Evolutionary conservation across 2,113 vertebrate genomes (phyloP).

Genomic region (Heterochromis multidens): DNA sequence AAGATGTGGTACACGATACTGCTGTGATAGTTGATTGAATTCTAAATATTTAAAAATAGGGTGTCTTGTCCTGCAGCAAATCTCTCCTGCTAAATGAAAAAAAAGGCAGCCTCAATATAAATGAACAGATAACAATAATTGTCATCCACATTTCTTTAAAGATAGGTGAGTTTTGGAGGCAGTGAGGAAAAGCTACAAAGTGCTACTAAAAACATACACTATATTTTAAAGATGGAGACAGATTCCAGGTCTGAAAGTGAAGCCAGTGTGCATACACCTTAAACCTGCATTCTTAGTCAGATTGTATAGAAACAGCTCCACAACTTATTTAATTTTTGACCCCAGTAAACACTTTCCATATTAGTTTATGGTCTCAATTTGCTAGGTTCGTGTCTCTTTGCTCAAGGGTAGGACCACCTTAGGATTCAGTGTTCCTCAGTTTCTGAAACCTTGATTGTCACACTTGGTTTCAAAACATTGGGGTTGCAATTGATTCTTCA

Average conservation of each 20-base stretch:
- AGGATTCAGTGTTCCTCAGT: not conserved
- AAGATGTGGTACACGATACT: not conserved
- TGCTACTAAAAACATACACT: not conserved
- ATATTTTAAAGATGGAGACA: not conserved
- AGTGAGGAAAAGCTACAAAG: too few species aligned
- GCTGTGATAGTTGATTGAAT: not conserved
- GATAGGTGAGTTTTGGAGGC: too few species aligned
- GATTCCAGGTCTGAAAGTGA: not conserved
- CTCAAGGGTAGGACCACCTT: not conserved
- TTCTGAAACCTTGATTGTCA: not conserved
- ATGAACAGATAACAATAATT: too few species aligned
- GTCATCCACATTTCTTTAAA: too few species aligned
- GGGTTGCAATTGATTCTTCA: not conserved
- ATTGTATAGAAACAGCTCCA: not conserved
- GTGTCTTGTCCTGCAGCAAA: not conserved
- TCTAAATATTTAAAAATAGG: not conserved
- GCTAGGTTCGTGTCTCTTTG: not conserved
- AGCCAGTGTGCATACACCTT: not conserved
- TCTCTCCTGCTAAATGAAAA: too few species aligned
- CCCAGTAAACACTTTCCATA: not conserved
- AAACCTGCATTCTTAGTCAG: not conserved
- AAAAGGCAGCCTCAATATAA: too few species aligned
- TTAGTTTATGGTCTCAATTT: not conserved
- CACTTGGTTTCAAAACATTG: not conserved
- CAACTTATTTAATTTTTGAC: not conserved